These are phyloP conservation scores for Synanthedon formicaeformis DNA, from an alignment of 2,888 invertebrate genomes.

Conservation along the genomic window DNA sequence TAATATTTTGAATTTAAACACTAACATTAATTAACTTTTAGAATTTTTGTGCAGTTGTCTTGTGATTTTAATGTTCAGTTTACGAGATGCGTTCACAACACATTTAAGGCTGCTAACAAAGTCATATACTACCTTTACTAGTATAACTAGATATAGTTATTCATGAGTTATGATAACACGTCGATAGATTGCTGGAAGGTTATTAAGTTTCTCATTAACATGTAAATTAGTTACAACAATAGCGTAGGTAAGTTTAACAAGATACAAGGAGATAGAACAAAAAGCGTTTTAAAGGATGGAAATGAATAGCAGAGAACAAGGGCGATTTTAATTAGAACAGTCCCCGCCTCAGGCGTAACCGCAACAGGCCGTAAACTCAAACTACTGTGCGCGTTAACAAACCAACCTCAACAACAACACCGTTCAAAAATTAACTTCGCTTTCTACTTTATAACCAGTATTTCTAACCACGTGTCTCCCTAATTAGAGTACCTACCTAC, in stretches of 20 bases:
- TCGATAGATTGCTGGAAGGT: background rate
- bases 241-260: slow-evolving; percentile 40
- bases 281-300: slow-evolving; percentile 60
- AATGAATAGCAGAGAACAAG: slow-evolving; percentile 61
- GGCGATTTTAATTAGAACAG: slow-evolving; percentile 65
- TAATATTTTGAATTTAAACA: too few relatives aligned
- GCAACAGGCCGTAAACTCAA: slow-evolving; percentile 39
- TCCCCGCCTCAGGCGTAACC: slow-evolving; percentile 50
- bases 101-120: too few relatives aligned
- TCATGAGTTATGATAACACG: background rate
- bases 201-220: slow-evolving; percentile 46
- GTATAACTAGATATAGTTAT: slow-evolving; percentile 3
- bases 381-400: slow-evolving; percentile 23
- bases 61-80: too few relatives aligned
- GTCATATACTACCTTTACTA: too few relatives aligned
- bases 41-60: too few relatives aligned
- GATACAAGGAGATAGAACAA: slow-evolving; percentile 43
- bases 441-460: slow-evolving; percentile 17
- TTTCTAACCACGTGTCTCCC: slow-evolving; percentile 20
- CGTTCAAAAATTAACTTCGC: slow-evolving; percentile 30
- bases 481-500: slow-evolving; percentile 15
- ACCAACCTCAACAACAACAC: slow-evolving; percentile 15
- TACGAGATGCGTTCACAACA: too few relatives aligned
- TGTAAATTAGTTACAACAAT: slow-evolving; percentile 66
- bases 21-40: too few relatives aligned